Conservation (phyloP, 2,888 invertebrate genomes). For the Schizotus pectinicornis region DNA sequence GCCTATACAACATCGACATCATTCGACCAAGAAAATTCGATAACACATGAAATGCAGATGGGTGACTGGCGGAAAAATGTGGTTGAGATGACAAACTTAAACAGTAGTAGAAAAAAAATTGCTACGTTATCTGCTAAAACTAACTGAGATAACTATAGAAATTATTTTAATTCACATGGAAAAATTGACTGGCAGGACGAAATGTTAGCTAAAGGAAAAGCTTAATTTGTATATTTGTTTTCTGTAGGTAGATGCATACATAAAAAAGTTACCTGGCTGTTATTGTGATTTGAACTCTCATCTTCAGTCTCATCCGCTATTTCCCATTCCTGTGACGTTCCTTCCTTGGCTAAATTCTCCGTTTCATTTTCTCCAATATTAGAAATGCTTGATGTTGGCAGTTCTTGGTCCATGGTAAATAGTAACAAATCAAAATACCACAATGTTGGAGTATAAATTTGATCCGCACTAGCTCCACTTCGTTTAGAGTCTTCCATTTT, state of each 20-base stretch:
- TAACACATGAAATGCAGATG: slow-evolving; percentile 6
- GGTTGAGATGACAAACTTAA: not conserved
- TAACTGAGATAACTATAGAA: slow-evolving; percentile 19
- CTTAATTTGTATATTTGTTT: not conserved
- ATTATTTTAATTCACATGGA: slow-evolving; percentile 20
- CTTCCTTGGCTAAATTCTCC: not conserved
- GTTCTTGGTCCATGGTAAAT: slow-evolving; percentile 37
- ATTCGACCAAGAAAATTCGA: slow-evolving; percentile 17
- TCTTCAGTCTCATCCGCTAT: not conserved
- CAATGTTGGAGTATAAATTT: slow-evolving; percentile 18
- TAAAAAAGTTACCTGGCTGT: not conserved
- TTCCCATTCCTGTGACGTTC: not conserved
- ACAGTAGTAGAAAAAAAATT: not conserved
- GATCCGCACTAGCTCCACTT: slow-evolving; percentile 12
- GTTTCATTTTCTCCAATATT: slow-evolving; percentile 8
- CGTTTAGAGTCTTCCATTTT: slow-evolving; percentile 13
- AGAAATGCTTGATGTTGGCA: slow-evolving; percentile 8
- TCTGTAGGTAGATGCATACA: not conserved
- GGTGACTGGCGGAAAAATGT: slow-evolving; percentile 3
- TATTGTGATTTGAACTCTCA: not conserved
- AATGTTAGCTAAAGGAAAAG: slow-evolving; percentile 6
- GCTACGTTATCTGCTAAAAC: not conserved
- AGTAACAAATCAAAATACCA: slow-evolving; percentile 25
- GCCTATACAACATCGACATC: slow-evolving; percentile 3
- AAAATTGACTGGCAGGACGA: slow-evolving; percentile 21